A percentile compares a stretch with the other conserved stretches of the same genome.
phyloP scores from a whole-genome alignment of 2,113 vertebrate species.

The Platysternon megacephalum region DNA sequence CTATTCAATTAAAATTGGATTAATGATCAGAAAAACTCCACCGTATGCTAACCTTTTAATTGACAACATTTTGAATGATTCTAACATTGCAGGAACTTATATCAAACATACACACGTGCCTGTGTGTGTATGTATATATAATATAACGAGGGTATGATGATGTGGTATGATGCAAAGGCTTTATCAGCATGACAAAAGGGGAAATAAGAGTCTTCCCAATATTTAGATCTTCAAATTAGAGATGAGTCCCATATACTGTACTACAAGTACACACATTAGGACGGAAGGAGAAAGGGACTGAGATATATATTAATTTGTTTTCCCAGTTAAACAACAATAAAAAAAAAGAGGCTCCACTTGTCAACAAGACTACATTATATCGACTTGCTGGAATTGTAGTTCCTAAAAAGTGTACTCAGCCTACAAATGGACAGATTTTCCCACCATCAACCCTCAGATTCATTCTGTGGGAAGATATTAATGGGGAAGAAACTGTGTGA shows the following conservation, averaged over 20 bases:
- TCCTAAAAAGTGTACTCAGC: not conserved
- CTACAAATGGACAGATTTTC: not conserved
- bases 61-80: constrained; percentile 10
- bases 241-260: not conserved
- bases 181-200: not conserved
- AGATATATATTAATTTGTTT: not conserved
- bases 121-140: not conserved
- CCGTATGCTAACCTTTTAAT: not conserved
- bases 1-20: not conserved
- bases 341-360: not conserved
- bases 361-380: not conserved
- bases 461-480: fast-evolving
- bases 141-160: not conserved
- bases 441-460: not conserved
- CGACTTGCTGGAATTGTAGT: not conserved
- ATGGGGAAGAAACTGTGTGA: not conserved
- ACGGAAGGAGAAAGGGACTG: not conserved
- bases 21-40: not conserved
- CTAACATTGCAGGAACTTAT: not conserved
- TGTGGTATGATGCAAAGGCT: not conserved
- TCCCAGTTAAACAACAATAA: not conserved
- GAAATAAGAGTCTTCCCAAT: not conserved
- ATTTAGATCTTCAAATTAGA: not conserved
- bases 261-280: too few species aligned
- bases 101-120: not conserved